Base-by-base conservation (phyloP, 2,888 invertebrate species). In the Gymnosoma rotundatum region DNA sequence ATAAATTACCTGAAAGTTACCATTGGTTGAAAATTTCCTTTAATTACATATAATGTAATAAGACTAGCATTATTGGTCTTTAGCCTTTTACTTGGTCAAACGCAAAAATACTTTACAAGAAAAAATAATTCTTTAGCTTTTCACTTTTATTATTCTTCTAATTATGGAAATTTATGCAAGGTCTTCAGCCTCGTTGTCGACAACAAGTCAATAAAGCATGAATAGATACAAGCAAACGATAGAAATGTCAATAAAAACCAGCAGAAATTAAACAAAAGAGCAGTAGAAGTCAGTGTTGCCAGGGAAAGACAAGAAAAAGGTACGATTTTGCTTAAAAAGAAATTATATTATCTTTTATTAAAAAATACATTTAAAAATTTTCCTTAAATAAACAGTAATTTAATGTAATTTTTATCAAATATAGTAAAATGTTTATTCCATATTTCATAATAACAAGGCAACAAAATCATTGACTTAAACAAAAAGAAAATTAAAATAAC, bases 101-200 rank as follows among this genome's bases (percentile, higher is more conserved):
- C n/a, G n/a, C n/a, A n/a, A n/a, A n/a, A n/a, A n/a, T n/a, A n/a
- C n/a, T n/a, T n/a, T n/a, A n/a, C n/a, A n/a, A n/a, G n/a, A n/a
- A n/a, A n/a, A 48, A 20, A 21, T 18, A 32, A 25, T 38, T 54
- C 14, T 48, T 45, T 32, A 61, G 16, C 18, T 52, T 52, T 60
- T 61, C 21, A 36, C 9, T 25, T 69, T 67, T 58, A 18, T 75
- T 56, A 18, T 75, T 56, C n/a, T 50, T 72, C 36, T 69, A 76
- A 36, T 78, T 84, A 69, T 78, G 84, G 54, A 84, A 81, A 84
- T 81, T 60, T 81, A 84, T 81, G 73, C 73, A 74, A 70, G 73
- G 81, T 79, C 75, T 76, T 70, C 38, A 63, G 73, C 25, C 73
- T 58, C 21, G 5, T 64, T 78, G 78, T 73, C 78, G 63, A 73